A percentile compares a stretch with the other conserved stretches of the same genome.
Conservation (phyloP, 2,888 invertebrate genomes). For the Labia minor region DNA sequence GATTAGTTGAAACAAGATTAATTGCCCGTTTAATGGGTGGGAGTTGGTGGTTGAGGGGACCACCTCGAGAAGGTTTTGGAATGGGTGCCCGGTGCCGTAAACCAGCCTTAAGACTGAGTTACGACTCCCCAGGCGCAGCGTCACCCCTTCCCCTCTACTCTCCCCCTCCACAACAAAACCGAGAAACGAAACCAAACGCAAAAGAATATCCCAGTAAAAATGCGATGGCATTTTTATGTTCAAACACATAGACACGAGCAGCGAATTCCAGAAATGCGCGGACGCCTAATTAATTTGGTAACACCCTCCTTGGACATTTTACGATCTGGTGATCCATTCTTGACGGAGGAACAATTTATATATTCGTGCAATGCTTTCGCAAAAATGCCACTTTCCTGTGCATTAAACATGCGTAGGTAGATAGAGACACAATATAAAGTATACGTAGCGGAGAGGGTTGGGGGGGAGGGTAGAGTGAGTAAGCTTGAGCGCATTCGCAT, state of each 20-base stretch:
- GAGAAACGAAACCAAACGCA: neutral
- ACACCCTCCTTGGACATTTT: neutral
- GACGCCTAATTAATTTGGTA: conserved; percentile 6
- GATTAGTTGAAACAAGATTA: conserved; percentile 13
- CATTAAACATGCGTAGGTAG: neutral
- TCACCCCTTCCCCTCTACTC: too few species aligned
- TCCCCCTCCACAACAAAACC: neutral
- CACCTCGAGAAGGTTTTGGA: neutral
- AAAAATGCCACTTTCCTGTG: neutral
- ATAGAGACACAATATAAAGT: neutral
- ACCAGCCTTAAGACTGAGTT: conserved; percentile 13
- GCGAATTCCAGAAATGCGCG: neutral
- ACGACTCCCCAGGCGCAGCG: neutral
- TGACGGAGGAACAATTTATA: conserved; percentile 7
- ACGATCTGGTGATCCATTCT: conserved; percentile 1
- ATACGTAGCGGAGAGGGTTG: neutral
- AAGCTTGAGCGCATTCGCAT: neutral
- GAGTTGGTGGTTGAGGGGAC: neutral
- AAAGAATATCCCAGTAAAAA: conserved; percentile 4
- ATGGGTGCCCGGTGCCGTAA: neutral
- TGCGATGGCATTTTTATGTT: conserved; percentile 3
- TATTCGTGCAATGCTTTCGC: neutral
- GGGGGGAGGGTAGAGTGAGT: neutral
- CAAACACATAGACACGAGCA: neutral
- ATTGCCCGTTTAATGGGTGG: conserved; percentile 13